Base-by-base conservation (phyloP, 2,113 vertebrate genomes). In the Urocolius indicus region DNA sequence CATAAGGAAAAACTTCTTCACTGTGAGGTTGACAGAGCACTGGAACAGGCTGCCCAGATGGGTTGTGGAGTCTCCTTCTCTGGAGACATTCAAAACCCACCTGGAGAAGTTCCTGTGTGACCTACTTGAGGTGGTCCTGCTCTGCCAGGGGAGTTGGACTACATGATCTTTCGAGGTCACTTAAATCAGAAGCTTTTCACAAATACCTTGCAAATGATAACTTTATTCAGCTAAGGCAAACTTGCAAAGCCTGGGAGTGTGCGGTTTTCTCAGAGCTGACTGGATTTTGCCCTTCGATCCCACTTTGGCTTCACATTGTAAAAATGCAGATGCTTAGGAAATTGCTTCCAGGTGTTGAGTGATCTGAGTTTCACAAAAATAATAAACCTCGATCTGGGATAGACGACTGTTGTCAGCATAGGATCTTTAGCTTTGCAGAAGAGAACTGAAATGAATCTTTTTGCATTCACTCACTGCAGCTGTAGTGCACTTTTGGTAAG, bases 271-370 rank as follows among this genome's bases (percentile, higher is more conserved):
- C 68, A 93, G 82, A 81, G 34, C 16, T 81, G 29, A 61, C 89
- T 87, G 57, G 16, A 52, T 63, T 94, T 92, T 94, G 94, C 86
- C 92, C 89, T 96, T 96, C 93, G 55, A 84, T 95, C 89, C 90
- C 74, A 94, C 86, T 67, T 93, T 92, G 67, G 59, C 58, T 95
- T 87, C 89, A 89, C 73, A 54, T 94, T 95, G 95, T 94, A 91
- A 97, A 96, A 95, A 79, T 93, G 89, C 96, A 96, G 87, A 96
- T 92, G 91, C 92, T 94, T 83, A 94, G 91, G 95, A 96, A 96
- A 97, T 97, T 96, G 94, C 77, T 67, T 96, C 77, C 91, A 95
- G 92, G 90, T 93, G 89, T 77, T 91, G 83, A 85, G 94, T 92
- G 93, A 95, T 94, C 51, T 8, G 66, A 91, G 62, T 83, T 93